A percentile compares a stretch with the other conserved stretches of the same genome.
Conservation (phyloP, 2,113 vertebrate genomes). For the Gallinago media region DNA sequence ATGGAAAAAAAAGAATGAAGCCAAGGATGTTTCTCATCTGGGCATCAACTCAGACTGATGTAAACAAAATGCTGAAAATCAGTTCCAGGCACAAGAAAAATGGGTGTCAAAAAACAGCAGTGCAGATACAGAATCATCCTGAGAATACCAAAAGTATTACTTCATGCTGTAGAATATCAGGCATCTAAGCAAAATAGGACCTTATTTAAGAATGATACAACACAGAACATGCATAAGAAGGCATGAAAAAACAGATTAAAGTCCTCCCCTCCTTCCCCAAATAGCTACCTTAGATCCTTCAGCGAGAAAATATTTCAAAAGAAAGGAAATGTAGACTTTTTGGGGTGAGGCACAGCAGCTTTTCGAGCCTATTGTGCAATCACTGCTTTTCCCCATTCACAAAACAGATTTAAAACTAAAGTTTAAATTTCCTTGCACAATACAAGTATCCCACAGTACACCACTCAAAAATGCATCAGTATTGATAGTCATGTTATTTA, state of each 20-base stretch:
- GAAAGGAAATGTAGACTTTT: slow-evolving; percentile 9
- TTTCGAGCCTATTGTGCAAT: slow-evolving; percentile 11
- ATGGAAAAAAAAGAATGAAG: slow-evolving; percentile 8
- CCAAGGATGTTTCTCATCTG: slow-evolving; percentile 1
- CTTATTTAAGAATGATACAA: not conserved
- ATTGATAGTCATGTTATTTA: not conserved
- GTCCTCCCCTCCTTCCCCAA: not conserved
- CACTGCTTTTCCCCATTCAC: not conserved
- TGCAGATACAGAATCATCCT: not conserved
- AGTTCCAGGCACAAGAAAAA: slow-evolving; percentile 5
- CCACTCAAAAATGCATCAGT: not conserved
- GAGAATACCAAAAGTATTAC: slow-evolving; percentile 5
- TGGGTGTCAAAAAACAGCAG: not conserved
- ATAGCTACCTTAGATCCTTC: not conserved
- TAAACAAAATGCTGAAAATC: slow-evolving; percentile 12
- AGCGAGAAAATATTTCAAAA: not conserved
- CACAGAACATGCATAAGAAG: not conserved
- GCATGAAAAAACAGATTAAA: not conserved
- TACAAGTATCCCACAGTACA: not conserved
- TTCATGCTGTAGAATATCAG: slow-evolving; percentile 29
- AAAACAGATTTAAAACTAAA: not conserved
- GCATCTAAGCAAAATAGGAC: not conserved
- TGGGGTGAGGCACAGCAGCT: slow-evolving; percentile 3
- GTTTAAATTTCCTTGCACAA: not conserved
- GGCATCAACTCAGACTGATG: slow-evolving; percentile 5